Percentiles rank a stretch among this genome's conserved stretches.
Conservation (phyloP, 35 echinoderm and acorn worm species). For the Anneissia japonica region DNA sequence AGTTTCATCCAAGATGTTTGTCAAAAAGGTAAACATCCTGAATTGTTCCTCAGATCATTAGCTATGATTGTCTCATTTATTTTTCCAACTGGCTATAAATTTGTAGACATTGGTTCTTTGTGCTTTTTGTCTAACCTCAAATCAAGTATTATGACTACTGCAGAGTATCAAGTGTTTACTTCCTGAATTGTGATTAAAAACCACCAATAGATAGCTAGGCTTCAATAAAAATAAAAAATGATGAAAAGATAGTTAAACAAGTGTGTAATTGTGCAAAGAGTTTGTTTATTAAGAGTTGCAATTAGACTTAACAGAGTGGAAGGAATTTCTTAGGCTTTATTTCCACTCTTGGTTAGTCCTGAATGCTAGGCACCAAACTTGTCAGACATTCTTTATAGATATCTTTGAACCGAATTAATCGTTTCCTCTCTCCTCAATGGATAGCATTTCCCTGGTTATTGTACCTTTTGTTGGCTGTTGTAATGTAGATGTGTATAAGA, state of each 20-base stretch:
- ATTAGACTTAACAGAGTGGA: not conserved
- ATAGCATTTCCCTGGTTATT: not conserved
- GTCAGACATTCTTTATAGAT: not conserved
- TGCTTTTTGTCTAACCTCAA: not conserved
- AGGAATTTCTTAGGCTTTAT: too few relatives aligned
- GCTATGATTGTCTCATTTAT: too few relatives aligned
- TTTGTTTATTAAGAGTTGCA: not conserved
- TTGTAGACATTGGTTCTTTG: not conserved
- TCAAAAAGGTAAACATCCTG: too few relatives aligned
- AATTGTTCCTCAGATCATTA: too few relatives aligned
- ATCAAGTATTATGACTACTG: not conserved
- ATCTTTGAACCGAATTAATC: not conserved
- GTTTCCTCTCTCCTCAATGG: not conserved
- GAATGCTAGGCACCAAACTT: not conserved
- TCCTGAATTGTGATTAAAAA: not conserved
- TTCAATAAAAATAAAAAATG: too few relatives aligned
- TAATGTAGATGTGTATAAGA: too few relatives aligned
- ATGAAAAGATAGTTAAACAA: not conserved
- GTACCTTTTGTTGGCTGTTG: not conserved
- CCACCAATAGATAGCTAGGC: not conserved
- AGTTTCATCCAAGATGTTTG: too few relatives aligned
- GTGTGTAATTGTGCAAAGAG: not conserved
- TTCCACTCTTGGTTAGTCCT: not conserved
- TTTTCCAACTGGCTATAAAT: too few relatives aligned
- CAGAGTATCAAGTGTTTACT: not conserved